Percentiles rank a stretch among this genome's conserved stretches.
Evolutionary conservation across 2,113 vertebrate genomes (phyloP).

Genomic region (Sebastes fasciatus): DNA sequence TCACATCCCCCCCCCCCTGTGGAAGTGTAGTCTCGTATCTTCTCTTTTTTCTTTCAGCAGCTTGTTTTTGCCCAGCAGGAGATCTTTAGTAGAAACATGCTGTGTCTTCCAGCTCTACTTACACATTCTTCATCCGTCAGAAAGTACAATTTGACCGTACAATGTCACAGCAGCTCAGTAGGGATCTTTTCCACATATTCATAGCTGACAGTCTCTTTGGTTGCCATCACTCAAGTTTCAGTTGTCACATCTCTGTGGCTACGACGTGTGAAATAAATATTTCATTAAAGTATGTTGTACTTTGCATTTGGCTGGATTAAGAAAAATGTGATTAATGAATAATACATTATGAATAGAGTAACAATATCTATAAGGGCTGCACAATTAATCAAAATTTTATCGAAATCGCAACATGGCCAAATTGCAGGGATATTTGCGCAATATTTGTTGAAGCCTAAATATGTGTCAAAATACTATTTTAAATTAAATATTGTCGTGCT

Average conservation of each 20-base stretch:
- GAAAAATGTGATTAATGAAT: constrained; percentile 12
- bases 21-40: constrained; percentile 7
- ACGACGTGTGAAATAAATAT: neutral
- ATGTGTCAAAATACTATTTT: no score
- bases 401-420: no score
- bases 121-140: neutral
- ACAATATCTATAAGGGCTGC: neutral
- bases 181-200: neutral
- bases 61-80: constrained; percentile 19
- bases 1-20: neutral
- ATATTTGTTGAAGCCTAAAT: no score
- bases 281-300: neutral
- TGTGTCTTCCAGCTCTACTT: neutral
- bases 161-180: neutral
- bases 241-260: neutral
- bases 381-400: no score
- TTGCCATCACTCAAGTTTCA: constrained; percentile 1
- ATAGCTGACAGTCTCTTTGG: neutral
- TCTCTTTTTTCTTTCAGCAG: constrained; percentile 10
- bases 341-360: neutral
- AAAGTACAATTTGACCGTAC: neutral
- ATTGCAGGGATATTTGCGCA: no score
- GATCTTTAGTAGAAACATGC: constrained; percentile 1
- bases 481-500: no score
- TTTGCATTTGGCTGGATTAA: neutral